phyloP scores from a whole-genome alignment of 2,797 vertebrate genomes.

The Triplophysa bombifrons region DNA sequence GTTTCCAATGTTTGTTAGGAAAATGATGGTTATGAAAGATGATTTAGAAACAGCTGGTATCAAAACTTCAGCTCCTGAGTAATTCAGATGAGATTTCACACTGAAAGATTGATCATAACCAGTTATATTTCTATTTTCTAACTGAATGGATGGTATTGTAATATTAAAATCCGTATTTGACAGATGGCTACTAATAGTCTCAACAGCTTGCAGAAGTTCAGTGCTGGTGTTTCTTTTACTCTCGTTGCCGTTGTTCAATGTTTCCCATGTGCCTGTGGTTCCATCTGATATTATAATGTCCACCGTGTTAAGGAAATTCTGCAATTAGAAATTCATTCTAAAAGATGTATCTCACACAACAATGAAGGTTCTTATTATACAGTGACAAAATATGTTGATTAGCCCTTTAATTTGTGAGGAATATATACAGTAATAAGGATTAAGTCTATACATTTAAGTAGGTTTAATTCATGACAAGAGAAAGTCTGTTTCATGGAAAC shows the following conservation, averaged over 20 bases:
- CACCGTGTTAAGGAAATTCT: slow-evolving; percentile 80
- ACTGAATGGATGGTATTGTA: slow-evolving; percentile 58
- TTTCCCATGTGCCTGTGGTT: slow-evolving; percentile 67
- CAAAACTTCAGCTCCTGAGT: slow-evolving; percentile 67
- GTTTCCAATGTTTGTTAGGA: slow-evolving; percentile 73
- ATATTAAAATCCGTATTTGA: slow-evolving; percentile 57
- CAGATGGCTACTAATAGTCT: slow-evolving; percentile 65
- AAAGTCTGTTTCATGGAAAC: too few relatives aligned
- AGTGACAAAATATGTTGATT: too few relatives aligned
- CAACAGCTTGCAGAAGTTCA: slow-evolving; percentile 75
- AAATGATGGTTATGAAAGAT: slow-evolving; percentile 74
- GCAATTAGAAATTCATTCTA: slow-evolving; percentile 52
- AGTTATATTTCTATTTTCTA: slow-evolving; percentile 62
- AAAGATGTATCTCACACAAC: not conserved
- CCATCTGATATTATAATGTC: slow-evolving; percentile 64
- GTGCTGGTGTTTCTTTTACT: slow-evolving; percentile 65
- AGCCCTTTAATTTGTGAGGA: too few relatives aligned
- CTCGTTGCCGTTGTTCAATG: slow-evolving; percentile 62
- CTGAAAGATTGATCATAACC: slow-evolving; percentile 8
- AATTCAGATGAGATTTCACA: slow-evolving; percentile 45
- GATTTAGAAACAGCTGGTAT: slow-evolving; percentile 55
- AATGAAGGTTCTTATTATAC: not conserved
- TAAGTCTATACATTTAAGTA: too few relatives aligned
- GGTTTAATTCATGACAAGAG: too few relatives aligned
- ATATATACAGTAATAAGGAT: too few relatives aligned